Evolutionary conservation across 2,113 vertebrate species (phyloP).

Genomic region (Pungitius pungitius): DNA sequence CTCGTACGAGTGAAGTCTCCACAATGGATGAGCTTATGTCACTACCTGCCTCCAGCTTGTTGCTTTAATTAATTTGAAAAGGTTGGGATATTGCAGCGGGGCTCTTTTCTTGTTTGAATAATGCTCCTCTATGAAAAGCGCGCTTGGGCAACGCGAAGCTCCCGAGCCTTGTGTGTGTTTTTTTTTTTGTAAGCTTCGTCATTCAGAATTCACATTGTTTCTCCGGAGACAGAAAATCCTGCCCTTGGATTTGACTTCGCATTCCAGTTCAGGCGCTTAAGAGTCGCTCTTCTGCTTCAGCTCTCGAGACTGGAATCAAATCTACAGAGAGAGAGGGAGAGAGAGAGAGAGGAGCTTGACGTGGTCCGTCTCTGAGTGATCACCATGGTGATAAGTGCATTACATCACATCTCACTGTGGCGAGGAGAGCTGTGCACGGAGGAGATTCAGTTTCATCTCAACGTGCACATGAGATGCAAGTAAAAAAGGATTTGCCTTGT

Average conservation of each 20-base stretch:
- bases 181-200: slow-evolving; percentile 9
- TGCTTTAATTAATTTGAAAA: slow-evolving; percentile 7
- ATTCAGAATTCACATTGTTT: slow-evolving; percentile 7
- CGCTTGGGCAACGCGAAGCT: slow-evolving; percentile 21
- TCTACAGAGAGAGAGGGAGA: slow-evolving; percentile 27
- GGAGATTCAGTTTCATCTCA: slow-evolving; percentile 42
- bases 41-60: neutral
- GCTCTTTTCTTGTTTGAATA: slow-evolving; percentile 19
- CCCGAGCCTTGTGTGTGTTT: slow-evolving; percentile 23
- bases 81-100: neutral
- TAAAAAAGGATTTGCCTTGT: neutral
- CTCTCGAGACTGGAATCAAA: slow-evolving; percentile 42
- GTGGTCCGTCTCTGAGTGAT: slow-evolving; percentile 48
- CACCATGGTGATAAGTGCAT: slow-evolving; percentile 71
- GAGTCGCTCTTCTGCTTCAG: slow-evolving; percentile 42
- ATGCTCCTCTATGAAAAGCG: neutral
- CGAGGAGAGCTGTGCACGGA: slow-evolving; percentile 28
- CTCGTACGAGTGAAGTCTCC: neutral
- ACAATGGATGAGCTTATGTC: slow-evolving; percentile 10
- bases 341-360: slow-evolving; percentile 38
- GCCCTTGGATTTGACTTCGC: slow-evolving; percentile 38
- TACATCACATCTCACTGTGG: slow-evolving; percentile 44
- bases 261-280: slow-evolving; percentile 24
- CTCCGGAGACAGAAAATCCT: slow-evolving; percentile 5
- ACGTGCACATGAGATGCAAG: slow-evolving; percentile 10